These are phyloP conservation scores for Monodelphis domestica DNA, from an alignment of 2,797 vertebrate species.

Conservation along the genomic window DNA sequence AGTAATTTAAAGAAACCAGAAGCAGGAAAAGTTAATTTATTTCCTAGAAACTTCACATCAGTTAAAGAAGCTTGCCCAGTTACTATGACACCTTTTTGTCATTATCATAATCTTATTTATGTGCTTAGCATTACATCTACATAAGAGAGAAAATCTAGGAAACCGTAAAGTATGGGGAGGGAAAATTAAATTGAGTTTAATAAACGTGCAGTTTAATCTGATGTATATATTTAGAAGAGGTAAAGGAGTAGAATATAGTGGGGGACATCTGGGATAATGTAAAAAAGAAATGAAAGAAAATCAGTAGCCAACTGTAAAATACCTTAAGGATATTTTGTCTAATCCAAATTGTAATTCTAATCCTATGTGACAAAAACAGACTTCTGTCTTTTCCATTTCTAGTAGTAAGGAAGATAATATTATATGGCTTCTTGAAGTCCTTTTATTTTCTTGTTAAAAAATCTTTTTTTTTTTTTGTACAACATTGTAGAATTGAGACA, in stretches of 20 bases:
- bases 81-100: conserved; percentile 38
- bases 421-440: not conserved
- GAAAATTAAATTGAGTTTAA: conserved; percentile 39
- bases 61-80: conserved; percentile 44
- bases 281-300: conserved; percentile 41
- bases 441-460: not conserved
- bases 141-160: conserved; percentile 63
- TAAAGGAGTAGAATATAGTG: not conserved
- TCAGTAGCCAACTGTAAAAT: not conserved
- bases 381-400: conserved; percentile 4
- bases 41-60: conserved; percentile 56
- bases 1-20: conserved; percentile 70
- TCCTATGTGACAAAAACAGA: not conserved
- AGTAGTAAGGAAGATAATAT: not conserved
- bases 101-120: conserved; percentile 73
- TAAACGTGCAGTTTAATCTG: conserved; percentile 46
- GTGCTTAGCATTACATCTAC: conserved; percentile 66
- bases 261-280: conserved; percentile 30
- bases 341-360: not conserved
- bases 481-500: not conserved
- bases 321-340: conserved; percentile 1
- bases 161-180: conserved; percentile 31
- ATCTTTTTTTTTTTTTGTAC: not conserved
- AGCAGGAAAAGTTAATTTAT: conserved; percentile 57
- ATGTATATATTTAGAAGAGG: not conserved